Evolutionary conservation across 2,888 invertebrate genomes (phyloP).

Genomic region (Taphrorychus bicolor): DNA sequence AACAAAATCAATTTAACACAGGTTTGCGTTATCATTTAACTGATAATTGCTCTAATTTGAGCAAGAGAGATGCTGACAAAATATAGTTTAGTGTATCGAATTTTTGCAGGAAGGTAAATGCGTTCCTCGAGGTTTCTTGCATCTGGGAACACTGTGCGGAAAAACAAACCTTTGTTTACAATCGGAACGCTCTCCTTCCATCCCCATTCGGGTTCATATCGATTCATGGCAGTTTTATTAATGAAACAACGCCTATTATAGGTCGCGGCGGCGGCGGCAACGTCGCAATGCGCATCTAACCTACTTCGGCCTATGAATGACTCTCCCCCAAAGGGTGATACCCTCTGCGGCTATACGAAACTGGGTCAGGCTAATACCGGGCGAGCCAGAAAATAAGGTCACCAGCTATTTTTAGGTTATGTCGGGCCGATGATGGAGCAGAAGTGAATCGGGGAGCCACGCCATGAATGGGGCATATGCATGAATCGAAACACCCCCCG

Average conservation of each 20-base stretch:
- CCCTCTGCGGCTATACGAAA: slow-evolving; percentile 27
- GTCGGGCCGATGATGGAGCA: not conserved
- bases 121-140: too few species aligned
- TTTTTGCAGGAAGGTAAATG: too few species aligned
- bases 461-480: slow-evolving; percentile 26
- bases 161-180: not conserved
- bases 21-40: too few species aligned
- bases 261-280: slow-evolving; percentile 20
- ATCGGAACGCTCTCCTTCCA: not conserved
- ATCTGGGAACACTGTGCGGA: not conserved
- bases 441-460: slow-evolving; percentile 11
- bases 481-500: slow-evolving; percentile 9
- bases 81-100: too few species aligned
- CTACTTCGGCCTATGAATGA: slow-evolving; percentile 39
- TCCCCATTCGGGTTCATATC: too few species aligned
- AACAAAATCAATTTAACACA: too few species aligned
- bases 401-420: slow-evolving; percentile 31
- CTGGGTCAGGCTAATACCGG: slow-evolving; percentile 36
- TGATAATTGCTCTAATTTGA: too few species aligned
- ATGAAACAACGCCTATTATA: slow-evolving; percentile 24
- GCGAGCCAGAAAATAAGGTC: slow-evolving; percentile 40
- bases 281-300: slow-evolving; percentile 38
- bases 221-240: slow-evolving; percentile 31
- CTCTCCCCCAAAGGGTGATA: slow-evolving; percentile 31
- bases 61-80: too few species aligned